Evolutionary conservation across 1,140 invertebrate genomes (phyloP).

Genomic region (Pollicipes pollicipes): DNA sequence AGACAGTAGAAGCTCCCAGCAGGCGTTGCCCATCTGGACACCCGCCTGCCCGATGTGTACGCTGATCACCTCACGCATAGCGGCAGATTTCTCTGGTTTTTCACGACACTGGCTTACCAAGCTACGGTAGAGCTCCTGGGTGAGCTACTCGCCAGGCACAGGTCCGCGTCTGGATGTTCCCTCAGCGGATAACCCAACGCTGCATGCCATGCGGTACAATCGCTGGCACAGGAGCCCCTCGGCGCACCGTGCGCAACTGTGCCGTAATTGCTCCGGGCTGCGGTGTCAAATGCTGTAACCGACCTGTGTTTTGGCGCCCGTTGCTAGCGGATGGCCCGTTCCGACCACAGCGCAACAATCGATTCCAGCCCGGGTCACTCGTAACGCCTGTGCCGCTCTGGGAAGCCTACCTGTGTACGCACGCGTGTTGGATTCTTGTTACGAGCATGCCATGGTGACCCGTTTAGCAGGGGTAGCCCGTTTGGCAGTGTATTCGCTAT

Average conservation of each 20-base stretch:
- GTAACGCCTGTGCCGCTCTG: no score
- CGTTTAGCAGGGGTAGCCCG: no score
- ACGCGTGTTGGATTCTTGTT: no score
- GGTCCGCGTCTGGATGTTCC: not conserved
- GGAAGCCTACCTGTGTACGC: no score
- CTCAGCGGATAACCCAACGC: not conserved
- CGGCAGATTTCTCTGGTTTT: no score
- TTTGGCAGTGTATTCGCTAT: no score
- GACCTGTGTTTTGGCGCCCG: not conserved
- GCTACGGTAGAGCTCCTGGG: not conserved
- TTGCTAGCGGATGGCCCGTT: not conserved
- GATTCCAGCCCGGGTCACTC: not conserved
- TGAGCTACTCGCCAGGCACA: no score
- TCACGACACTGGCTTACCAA: not conserved
- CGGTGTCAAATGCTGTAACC: not conserved
- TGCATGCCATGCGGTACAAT: not conserved
- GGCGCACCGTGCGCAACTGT: no score
- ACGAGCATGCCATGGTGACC: no score
- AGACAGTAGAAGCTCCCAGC: slow-evolving; percentile 68
- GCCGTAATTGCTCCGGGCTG: not conserved
- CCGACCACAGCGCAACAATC: not conserved
- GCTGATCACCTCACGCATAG: slow-evolving; percentile 50
- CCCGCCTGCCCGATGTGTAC: slow-evolving; percentile 76
- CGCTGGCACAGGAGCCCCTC: not conserved
- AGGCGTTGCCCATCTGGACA: slow-evolving; percentile 70